Conservation (phyloP, 2,888 invertebrate genomes). For the Drosophila mercatorum region DNA sequence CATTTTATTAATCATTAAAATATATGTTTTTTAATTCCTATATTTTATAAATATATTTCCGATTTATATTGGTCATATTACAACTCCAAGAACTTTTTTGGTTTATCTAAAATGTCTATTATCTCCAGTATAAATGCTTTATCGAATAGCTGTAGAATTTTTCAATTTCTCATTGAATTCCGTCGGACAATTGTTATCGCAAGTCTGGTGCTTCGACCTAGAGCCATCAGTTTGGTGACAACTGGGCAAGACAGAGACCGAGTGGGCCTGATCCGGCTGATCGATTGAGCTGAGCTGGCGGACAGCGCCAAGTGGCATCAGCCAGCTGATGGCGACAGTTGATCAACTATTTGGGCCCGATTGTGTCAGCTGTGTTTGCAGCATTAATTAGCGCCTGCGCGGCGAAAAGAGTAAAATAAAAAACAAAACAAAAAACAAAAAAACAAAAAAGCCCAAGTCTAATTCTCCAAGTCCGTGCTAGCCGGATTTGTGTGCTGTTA, state of each 20-base stretch:
- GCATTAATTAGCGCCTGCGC: constrained; percentile 72
- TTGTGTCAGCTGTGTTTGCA: constrained; percentile 57
- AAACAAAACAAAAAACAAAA: not conserved
- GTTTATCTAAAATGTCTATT: constrained; percentile 1
- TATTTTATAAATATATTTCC: not conserved
- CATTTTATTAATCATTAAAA: not conserved
- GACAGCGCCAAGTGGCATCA: constrained; percentile 28
- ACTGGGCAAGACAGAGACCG: not conserved
- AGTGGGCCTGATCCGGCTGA: not conserved
- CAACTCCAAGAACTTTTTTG: not conserved
- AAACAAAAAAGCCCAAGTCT: constrained; percentile 2
- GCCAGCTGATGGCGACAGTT: constrained; percentile 41
- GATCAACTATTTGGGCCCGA: constrained; percentile 24
- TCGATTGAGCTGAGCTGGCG: not conserved
- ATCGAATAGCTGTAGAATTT: not conserved
- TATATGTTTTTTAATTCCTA: no score
- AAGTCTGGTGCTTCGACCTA: no score
- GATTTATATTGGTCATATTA: not conserved
- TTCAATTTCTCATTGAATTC: not conserved
- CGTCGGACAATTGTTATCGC: not conserved
- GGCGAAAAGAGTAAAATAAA: constrained; percentile 16
- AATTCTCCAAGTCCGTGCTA: constrained; percentile 38
- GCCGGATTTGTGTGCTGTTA: constrained; percentile 68
- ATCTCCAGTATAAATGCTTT: not conserved
- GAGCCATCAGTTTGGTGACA: not conserved